A percentile compares a stretch with the other conserved stretches of the same genome.
Conservation (phyloP, 1,140 invertebrate genomes). For the Pogonomyrmex californicus region DNA sequence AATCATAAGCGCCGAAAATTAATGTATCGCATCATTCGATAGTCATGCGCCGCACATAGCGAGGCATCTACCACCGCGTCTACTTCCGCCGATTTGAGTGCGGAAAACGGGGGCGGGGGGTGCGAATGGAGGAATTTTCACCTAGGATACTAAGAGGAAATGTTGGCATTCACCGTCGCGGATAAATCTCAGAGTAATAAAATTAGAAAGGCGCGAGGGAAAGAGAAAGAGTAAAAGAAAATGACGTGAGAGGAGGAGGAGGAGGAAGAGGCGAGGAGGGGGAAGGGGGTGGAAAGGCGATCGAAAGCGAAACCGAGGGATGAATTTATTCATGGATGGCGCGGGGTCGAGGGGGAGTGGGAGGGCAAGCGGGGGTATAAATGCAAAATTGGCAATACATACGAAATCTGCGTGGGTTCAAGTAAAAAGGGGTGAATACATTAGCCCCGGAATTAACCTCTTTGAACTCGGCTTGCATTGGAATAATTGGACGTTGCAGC, state of each 20-base stretch:
- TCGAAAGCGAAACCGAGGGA: constrained; percentile 79
- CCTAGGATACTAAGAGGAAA: background rate
- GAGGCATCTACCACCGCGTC: background rate
- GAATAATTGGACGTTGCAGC: constrained; percentile 82
- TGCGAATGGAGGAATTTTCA: constrained; percentile 4
- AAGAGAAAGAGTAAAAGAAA: background rate
- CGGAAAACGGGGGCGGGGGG: background rate
- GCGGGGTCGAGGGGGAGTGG: background rate
- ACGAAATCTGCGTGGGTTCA: constrained; percentile 86
- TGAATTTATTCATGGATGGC: constrained; percentile 84
- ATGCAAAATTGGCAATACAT: constrained; percentile 87
- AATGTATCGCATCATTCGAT: constrained; percentile 47
- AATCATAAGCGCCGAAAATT: constrained; percentile 48
- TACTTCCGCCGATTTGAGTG: background rate
- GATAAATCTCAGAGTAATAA: constrained; percentile 42
- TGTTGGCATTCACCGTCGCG: constrained; percentile 3
- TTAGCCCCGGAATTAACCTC: constrained; percentile 86
- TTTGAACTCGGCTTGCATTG: constrained; percentile 86
- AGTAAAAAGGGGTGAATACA: constrained; percentile 87
- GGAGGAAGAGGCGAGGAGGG: no score
- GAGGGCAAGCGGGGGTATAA: constrained; percentile 80
- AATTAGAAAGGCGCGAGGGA: constrained; percentile 20
- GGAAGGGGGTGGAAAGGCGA: constrained; percentile 37
- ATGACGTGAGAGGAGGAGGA: background rate
- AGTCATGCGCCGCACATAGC: background rate